Base-by-base conservation (phyloP, 2,797 vertebrate species). In the Iguana delicatissima region DNA sequence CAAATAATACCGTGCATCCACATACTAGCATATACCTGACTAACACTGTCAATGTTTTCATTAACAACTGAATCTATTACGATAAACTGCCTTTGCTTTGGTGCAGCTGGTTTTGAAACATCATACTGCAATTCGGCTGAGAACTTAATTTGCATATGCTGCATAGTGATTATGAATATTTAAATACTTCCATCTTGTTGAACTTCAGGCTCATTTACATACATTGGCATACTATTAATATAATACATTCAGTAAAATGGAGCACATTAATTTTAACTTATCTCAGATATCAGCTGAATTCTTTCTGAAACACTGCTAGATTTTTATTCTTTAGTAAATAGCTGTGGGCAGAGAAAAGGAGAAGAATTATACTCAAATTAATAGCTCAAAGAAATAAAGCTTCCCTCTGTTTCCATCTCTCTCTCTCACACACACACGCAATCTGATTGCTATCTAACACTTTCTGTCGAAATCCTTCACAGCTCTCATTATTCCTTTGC, bases 121-220 rank as follows among this genome's bases (percentile, higher is more conserved):
- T 72, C 22, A 16, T 72, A 16, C 84, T 46, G 32, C 89, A 32
- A n/a, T 91, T 90, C 88, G 80, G 90, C 82, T 0, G 80, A 91
- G 89, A 90, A 76, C 74, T 89, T 84, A 26, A 38, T 93, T 91
- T 91, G 92, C 94, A 90, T 89, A 86, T 1, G 82, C 92, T 80
- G 85, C 72, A 22, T 89, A 10, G 91, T 89, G 85, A 85, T 92
- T 84, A 93, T 94, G 93, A 94, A 95, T 94, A 95, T 95, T 95
- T 94, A 95, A 95, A 92, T 90, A 86, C 91, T 89, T 88, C 92
- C 64, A 92, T 76, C 92, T 79, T 92, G 91, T 85, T 95, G 95
- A 88, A 93, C 95, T 93, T 86, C 93, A 86, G 84, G 0, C 91
- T 88, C 90, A 95, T 96, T 97, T 97, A 88, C 96, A 97, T 96